Percentiles rank a stretch among this genome's conserved stretches.
Evolutionary conservation across 2,113 vertebrate species (phyloP).

Genomic region (Cebidichthys violaceus): DNA sequence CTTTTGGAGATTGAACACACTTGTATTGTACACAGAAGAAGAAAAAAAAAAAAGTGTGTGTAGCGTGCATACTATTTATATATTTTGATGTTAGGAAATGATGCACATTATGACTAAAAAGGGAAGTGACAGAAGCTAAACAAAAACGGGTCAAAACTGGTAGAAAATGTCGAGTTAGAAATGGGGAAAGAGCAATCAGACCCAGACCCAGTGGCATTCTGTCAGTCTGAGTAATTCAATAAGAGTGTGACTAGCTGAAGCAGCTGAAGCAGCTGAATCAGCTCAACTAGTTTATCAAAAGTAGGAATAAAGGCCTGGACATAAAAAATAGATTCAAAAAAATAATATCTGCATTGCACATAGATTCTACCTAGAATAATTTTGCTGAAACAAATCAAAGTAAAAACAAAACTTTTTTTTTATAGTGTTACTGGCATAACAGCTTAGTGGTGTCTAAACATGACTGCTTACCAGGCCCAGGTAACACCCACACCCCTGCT

Average conservation of each 20-base stretch:
- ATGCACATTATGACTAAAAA: background rate
- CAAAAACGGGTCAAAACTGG: background rate
- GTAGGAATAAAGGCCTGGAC: background rate
- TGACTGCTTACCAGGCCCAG: background rate
- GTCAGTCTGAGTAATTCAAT: slow-evolving; percentile 42
- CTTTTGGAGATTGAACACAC: background rate
- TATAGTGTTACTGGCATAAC: background rate
- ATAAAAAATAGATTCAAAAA: background rate
- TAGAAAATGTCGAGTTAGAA: background rate
- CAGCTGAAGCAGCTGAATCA: slow-evolving; percentile 15
- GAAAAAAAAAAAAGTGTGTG: background rate
- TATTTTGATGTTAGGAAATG: background rate
- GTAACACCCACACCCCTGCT: background rate
- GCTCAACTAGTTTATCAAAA: slow-evolving; percentile 1
- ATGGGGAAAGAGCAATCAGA: background rate
- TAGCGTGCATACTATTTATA: background rate
- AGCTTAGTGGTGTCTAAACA: background rate
- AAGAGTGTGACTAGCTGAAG: background rate
- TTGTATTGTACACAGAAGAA: background rate
- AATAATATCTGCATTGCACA: background rate
- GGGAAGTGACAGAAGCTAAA: background rate
- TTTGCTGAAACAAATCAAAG: background rate
- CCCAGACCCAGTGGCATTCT: slow-evolving; percentile 17
- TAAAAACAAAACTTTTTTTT: background rate
- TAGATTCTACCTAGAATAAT: background rate